Conservation (phyloP, 2,888 invertebrate species). For the Melanargia galathea region DNA sequence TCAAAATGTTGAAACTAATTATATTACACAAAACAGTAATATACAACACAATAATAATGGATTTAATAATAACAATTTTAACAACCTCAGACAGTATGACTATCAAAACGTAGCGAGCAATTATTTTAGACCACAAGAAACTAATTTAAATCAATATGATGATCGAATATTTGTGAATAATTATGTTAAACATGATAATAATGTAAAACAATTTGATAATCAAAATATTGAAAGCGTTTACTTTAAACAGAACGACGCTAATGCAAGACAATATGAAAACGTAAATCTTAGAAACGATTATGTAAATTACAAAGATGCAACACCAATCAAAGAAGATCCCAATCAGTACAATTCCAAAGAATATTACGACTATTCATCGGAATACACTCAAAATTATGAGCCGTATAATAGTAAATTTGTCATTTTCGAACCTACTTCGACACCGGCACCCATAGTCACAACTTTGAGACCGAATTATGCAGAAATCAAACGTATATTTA, state of each 20-base stretch:
- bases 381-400: conserved; percentile 51
- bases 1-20: conserved; percentile 36
- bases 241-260: not conserved
- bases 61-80: not conserved
- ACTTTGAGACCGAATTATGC: conserved; percentile 49
- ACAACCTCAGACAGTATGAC: not conserved
- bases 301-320: conserved; percentile 34
- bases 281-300: conserved; percentile 36
- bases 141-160: not conserved
- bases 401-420: conserved; percentile 62
- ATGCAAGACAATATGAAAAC: conserved; percentile 30
- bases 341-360: conserved; percentile 63
- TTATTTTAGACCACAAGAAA: conserved; percentile 3
- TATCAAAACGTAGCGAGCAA: not conserved
- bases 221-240: not conserved
- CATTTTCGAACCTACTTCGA: conserved; percentile 25
- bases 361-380: conserved; percentile 57
- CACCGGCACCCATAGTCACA: conserved; percentile 28
- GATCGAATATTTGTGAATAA: not conserved
- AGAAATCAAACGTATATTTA: conserved; percentile 59
- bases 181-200: conserved; percentile 6
- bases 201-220: not conserved
- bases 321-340: conserved; percentile 46
- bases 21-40: conserved; percentile 9
- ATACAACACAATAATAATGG: not conserved